Evolutionary conservation across 2,113 vertebrate genomes (phyloP).

Genomic region (Sprattus sprattus): DNA sequence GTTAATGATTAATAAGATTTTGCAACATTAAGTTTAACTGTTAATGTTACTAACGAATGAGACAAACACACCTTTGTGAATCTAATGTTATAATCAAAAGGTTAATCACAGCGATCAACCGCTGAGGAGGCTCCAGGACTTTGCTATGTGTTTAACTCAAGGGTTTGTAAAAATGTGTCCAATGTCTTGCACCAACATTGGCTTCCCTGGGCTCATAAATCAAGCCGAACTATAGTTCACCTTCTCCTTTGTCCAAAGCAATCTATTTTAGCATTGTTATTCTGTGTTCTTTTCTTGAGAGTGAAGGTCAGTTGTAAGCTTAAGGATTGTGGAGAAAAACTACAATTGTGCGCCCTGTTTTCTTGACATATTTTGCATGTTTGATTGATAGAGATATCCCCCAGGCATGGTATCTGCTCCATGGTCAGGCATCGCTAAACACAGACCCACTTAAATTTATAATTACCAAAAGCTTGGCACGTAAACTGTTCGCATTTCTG

Average conservation of each 20-base stretch:
- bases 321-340: neutral
- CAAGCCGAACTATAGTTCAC: neutral
- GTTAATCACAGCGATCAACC: neutral
- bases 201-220: neutral
- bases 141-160: neutral
- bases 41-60: too few species aligned
- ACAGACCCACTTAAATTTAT: neutral
- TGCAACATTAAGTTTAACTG: too few species aligned
- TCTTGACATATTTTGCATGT: conserved; percentile 14
- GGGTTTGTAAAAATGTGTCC: neutral
- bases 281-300: neutral
- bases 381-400: neutral
- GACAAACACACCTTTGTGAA: too few species aligned
- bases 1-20: neutral
- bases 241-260: conserved; percentile 5
- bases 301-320: neutral
- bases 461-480: neutral
- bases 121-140: neutral
- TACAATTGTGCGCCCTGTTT: neutral
- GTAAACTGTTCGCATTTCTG: neutral
- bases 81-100: too few species aligned
- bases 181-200: neutral
- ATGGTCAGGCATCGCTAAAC: neutral
- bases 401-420: neutral
- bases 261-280: neutral